phyloP scores from a whole-genome alignment of 2,113 vertebrate species.

The Stegastes partitus region DNA sequence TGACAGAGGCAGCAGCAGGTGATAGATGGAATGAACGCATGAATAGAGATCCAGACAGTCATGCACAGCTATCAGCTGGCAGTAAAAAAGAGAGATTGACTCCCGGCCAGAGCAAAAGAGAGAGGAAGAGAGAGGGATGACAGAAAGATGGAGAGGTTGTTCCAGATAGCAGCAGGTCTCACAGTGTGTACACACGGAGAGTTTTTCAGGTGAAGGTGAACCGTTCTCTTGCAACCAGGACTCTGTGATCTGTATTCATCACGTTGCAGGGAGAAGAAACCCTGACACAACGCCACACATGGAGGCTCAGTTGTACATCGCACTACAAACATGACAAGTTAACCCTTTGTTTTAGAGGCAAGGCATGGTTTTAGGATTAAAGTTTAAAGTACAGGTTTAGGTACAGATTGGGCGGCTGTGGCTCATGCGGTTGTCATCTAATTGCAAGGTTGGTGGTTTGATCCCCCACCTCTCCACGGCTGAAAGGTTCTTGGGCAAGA shows the following conservation, averaged over 20 bases:
- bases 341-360: background rate
- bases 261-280: slow-evolving; percentile 8
- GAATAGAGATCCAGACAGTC: slow-evolving; percentile 78
- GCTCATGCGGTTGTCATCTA: no score
- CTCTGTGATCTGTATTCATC: slow-evolving; percentile 32
- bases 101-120: slow-evolving; percentile 59
- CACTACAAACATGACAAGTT: background rate
- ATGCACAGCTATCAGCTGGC: slow-evolving; percentile 78
- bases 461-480: no score
- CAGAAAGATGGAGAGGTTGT: slow-evolving; percentile 75
- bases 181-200: slow-evolving; percentile 61
- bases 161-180: slow-evolving; percentile 80
- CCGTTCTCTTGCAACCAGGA: slow-evolving; percentile 49
- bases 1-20: slow-evolving; percentile 75
- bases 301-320: background rate
- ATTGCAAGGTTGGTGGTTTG: no score
- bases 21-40: slow-evolving; percentile 77
- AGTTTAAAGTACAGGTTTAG: background rate
- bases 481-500: no score
- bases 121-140: slow-evolving; percentile 59
- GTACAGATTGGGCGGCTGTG: no score
- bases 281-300: background rate
- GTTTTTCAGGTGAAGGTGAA: slow-evolving; percentile 79
- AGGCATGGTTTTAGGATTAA: background rate
- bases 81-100: slow-evolving; percentile 76